Evolutionary conservation across 2,113 vertebrate species (phyloP), one percentile per base, ranked within the genome.

Genomic region (Syngnathus floridae): DNA sequence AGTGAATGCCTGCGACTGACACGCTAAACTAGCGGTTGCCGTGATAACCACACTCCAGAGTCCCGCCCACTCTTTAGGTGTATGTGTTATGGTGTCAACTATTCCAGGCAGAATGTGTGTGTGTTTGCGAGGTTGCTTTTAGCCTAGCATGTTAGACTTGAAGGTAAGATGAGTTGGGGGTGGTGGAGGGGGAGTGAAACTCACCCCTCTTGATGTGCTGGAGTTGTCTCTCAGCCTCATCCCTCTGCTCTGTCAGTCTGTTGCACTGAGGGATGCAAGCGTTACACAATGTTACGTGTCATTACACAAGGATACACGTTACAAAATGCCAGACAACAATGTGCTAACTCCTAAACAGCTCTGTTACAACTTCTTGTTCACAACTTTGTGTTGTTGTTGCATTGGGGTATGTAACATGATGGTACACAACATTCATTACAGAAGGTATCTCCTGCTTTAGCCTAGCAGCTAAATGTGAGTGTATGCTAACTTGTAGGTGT

Each of bases 201-300:
- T 88, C 75, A 92, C 91, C 91, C 80, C 91, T 87, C 82, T 90
- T 92, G 76, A 92, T 91, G 85, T 91, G 90, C 62, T 91, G 91
- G 65, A 91, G 90, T 62, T 92, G 90, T 74, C 90, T 84, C 77
- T 92, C 88, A 0, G 89, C 90, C 65, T 91, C 90, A 46, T 92
- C 89, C 57, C 90, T 75, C 77, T 92, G 86, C 76, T 90, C 84
- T 11, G 87, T 86, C 71, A 92, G 87, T 69, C 87, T 73, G 78
- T 61, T 61, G 76, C 87, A 88, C 90, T 92, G 78, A 36, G 38
- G 69, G 66, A 72, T 22, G 61, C 72, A 64, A 70, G 1, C 16
- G 7, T 17, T 37, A 16, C 52, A 16, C 16, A 31, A 57, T 16
- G 6, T 56, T 57, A 57, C 26, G 13, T 26, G 3, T 3, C 40